These are phyloP conservation scores for Boloria selene DNA, from an alignment of 2,888 invertebrate genomes.

Conservation along the genomic window DNA sequence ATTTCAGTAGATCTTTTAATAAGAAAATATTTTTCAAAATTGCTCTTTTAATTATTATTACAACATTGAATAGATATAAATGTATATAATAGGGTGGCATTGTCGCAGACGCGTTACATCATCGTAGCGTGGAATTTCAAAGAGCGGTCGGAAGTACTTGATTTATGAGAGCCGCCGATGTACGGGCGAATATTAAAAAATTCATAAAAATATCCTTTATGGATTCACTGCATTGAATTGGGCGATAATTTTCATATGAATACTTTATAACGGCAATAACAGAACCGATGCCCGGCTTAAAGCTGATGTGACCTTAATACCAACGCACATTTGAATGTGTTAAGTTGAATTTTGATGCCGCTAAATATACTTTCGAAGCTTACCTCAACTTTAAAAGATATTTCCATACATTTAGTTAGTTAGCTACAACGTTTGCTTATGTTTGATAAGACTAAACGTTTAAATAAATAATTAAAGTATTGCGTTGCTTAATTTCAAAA, in stretches of 20 bases:
- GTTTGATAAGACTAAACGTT: too few species aligned
- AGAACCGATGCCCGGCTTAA: slow-evolving; percentile 19
- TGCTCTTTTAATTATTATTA: slow-evolving; percentile 12
- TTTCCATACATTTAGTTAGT: too few species aligned
- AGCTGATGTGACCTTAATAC: slow-evolving; percentile 18
- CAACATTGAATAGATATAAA: slow-evolving; percentile 11
- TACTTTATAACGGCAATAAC: slow-evolving; percentile 30
- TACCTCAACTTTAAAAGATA: too few species aligned
- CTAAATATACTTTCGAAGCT: background rate
- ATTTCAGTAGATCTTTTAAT: too few species aligned
- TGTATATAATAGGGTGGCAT: slow-evolving; percentile 55
- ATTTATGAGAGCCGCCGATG: slow-evolving; percentile 71
- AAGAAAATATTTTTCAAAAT: background rate
- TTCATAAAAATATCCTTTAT: slow-evolving; percentile 74
- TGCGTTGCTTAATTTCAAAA: too few species aligned
- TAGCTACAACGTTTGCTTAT: too few species aligned
- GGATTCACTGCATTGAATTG: slow-evolving; percentile 56
- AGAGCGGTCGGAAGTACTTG: slow-evolving; percentile 75
- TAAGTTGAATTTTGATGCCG: background rate
- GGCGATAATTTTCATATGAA: slow-evolving; percentile 39
- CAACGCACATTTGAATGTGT: slow-evolving; percentile 1
- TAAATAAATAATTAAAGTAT: too few species aligned
- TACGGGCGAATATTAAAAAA: slow-evolving; percentile 73
- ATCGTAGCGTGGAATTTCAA: slow-evolving; percentile 70
- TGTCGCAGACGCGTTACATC: slow-evolving; percentile 73